Evolutionary conservation across 2,113 vertebrate species (phyloP).

Genomic region (Petaurus breviceps): DNA sequence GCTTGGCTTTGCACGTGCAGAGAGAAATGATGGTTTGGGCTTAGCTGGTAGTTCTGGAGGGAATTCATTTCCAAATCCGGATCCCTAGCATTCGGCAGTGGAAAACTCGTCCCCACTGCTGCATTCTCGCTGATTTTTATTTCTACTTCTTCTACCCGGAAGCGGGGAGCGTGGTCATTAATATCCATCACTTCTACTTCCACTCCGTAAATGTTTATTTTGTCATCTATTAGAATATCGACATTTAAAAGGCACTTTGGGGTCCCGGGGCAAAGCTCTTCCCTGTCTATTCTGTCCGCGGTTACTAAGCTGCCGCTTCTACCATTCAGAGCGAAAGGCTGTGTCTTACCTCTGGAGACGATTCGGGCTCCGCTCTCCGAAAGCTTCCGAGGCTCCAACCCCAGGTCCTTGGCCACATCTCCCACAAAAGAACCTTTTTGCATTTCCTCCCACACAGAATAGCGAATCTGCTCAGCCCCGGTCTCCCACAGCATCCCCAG

Average conservation of each 20-base stretch:
- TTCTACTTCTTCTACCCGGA: slow-evolving; percentile 70
- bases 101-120: slow-evolving; percentile 74
- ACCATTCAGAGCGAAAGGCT: slow-evolving; percentile 86
- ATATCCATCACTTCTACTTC: slow-evolving; percentile 81
- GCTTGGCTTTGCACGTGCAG: slow-evolving; percentile 78
- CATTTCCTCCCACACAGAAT: slow-evolving; percentile 85
- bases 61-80: slow-evolving; percentile 80
- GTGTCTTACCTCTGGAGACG: slow-evolving; percentile 86
- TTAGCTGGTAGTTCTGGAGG: slow-evolving; percentile 80
- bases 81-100: slow-evolving; percentile 80
- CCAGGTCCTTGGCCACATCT: slow-evolving; percentile 86
- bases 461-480: slow-evolving; percentile 80
- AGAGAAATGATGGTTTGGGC: slow-evolving; percentile 76
- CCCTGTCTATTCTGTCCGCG: slow-evolving; percentile 78
- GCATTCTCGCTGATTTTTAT: slow-evolving; percentile 81
- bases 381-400: slow-evolving; percentile 83
- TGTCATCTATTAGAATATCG: slow-evolving; percentile 83
- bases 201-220: slow-evolving; percentile 81
- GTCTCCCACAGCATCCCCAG: slow-evolving; percentile 53
- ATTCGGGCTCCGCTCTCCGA: slow-evolving; percentile 84
- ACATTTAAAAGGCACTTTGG: slow-evolving; percentile 80
- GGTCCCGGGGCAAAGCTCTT: slow-evolving; percentile 75
- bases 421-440: slow-evolving; percentile 83
- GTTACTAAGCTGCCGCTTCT: slow-evolving; percentile 75
- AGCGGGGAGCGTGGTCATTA: slow-evolving; percentile 81